A percentile compares a stretch with the other conserved stretches of the same genome.
phyloP scores from a whole-genome alignment of 2,888 invertebrate species.

The Tuta absoluta region DNA sequence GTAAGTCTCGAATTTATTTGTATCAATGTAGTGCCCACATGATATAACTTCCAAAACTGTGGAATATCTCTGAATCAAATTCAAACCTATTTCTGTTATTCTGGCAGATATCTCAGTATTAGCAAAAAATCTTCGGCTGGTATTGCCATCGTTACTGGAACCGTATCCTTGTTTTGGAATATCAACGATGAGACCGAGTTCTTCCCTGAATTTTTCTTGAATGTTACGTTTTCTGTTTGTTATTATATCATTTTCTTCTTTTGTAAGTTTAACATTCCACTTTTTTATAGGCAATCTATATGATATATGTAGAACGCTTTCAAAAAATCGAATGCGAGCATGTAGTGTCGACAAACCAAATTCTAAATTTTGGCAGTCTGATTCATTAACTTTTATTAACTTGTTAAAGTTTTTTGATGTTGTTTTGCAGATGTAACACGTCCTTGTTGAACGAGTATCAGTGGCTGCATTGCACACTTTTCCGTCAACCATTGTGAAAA shows the following conservation, averaged over 20 bases:
- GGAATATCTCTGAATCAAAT: too few relatives aligned
- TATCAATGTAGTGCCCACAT: too few relatives aligned
- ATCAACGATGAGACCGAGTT: neutral
- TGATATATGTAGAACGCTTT: too few relatives aligned
- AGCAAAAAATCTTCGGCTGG: too few relatives aligned
- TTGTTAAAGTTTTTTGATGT: neutral
- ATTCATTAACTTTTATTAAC: neutral
- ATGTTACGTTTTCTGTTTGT: neutral
- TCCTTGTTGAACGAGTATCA: neutral
- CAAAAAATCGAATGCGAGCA: too few relatives aligned
- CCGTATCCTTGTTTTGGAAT: neutral
- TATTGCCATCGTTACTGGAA: too few relatives aligned
- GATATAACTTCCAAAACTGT: too few relatives aligned
- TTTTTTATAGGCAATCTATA: too few relatives aligned
- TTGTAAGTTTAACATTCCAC: too few relatives aligned
- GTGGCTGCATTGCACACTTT: neutral
- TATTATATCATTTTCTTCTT: neutral
- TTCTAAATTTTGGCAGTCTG: neutral
- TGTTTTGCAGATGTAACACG: neutral
- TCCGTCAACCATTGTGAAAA: neutral
- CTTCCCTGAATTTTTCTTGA: neutral
- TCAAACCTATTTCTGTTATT: neutral
- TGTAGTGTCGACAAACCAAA: neutral
- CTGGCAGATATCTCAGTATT: too few relatives aligned
- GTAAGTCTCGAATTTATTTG: neutral